Conservation (phyloP, 2,797 vertebrate species). For the Phoxinus dragarum region DNA sequence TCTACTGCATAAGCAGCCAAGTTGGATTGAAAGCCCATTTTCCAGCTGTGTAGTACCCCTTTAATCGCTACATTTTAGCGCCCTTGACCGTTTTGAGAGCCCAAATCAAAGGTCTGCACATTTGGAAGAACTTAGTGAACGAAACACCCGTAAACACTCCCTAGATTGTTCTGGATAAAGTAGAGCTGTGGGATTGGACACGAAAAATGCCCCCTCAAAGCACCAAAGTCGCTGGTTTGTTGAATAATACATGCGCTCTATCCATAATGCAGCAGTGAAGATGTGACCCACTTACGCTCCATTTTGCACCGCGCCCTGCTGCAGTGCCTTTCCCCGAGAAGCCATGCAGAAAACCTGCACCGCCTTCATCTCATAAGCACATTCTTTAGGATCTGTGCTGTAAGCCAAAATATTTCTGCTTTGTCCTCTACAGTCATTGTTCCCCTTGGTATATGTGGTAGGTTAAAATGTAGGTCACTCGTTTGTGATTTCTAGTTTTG, state of each 20-base stretch:
- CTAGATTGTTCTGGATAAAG: conserved; percentile 1
- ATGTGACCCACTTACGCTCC: conserved; percentile 45
- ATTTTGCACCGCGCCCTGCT: conserved; percentile 41
- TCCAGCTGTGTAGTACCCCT: not conserved
- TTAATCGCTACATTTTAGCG: not conserved
- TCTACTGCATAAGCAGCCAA: not conserved
- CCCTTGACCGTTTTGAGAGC: not conserved
- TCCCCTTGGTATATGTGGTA: not conserved
- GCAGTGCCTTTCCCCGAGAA: conserved; percentile 27
- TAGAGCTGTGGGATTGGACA: conserved; percentile 33
- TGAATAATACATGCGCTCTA: conserved; percentile 67
- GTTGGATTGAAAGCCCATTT: not conserved
- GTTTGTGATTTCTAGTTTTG: conserved; percentile 20
- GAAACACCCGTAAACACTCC: not conserved
- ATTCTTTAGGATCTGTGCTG: conserved; percentile 10
- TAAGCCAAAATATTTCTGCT: conserved; percentile 17
- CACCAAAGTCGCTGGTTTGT: conserved; percentile 28
- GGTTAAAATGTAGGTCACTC: conserved; percentile 13
- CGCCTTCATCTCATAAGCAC: conserved; percentile 24
- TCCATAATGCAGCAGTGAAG: conserved; percentile 62
- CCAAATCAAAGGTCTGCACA: conserved; percentile 19
- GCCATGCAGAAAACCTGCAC: conserved; percentile 33
- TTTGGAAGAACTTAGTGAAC: not conserved
- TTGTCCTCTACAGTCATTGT: conserved; percentile 1
- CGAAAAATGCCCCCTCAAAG: conserved; percentile 38